These are phyloP conservation scores for Caenorhabditis inopinata DNA, from an alignment of 1,140 invertebrate species.

Conservation along the genomic window DNA sequence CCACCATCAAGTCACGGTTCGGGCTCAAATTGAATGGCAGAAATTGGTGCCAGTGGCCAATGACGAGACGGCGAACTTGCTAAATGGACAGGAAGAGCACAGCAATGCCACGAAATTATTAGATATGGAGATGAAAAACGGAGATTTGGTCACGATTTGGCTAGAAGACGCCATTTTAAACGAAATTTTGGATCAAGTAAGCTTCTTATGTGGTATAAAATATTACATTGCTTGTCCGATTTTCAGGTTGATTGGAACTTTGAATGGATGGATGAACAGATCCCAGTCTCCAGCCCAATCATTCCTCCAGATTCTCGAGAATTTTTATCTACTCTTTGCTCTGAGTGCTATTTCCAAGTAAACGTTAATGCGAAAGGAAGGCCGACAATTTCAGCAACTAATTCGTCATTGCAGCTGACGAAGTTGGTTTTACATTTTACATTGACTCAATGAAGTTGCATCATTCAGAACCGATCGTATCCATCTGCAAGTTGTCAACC, in stretches of 20 bases:
- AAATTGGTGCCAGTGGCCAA: not conserved
- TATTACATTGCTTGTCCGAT: not conserved
- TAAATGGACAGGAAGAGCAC: not conserved
- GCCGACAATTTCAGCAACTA: conserved; percentile 53
- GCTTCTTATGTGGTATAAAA: no score
- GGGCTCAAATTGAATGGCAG: conserved; percentile 53
- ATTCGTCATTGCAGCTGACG: conserved; percentile 55
- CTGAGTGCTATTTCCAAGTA: conserved; percentile 61
- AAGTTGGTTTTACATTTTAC: conserved; percentile 50
- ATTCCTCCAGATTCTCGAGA: conserved; percentile 60
- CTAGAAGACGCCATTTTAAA: conserved; percentile 57
- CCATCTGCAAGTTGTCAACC: conserved; percentile 61
- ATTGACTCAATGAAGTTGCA: conserved; percentile 45
- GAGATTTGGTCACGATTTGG: conserved; percentile 57
- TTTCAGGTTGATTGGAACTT: conserved; percentile 45
- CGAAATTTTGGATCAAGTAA: conserved; percentile 44
- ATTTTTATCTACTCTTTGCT: conserved; percentile 61
- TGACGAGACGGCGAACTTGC: not conserved
- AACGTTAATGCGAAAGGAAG: conserved; percentile 60
- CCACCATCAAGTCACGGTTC: conserved; percentile 53
- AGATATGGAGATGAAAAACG: conserved; percentile 45
- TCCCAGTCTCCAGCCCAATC: conserved; percentile 57
- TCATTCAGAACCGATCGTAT: conserved; percentile 58
- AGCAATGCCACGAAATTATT: conserved; percentile 33
- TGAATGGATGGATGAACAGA: conserved; percentile 55